Percentiles rank a stretch among this genome's conserved stretches.
phyloP scores from a whole-genome alignment of 1,140 invertebrate species.

The Aphaenogaster rudis region DNA sequence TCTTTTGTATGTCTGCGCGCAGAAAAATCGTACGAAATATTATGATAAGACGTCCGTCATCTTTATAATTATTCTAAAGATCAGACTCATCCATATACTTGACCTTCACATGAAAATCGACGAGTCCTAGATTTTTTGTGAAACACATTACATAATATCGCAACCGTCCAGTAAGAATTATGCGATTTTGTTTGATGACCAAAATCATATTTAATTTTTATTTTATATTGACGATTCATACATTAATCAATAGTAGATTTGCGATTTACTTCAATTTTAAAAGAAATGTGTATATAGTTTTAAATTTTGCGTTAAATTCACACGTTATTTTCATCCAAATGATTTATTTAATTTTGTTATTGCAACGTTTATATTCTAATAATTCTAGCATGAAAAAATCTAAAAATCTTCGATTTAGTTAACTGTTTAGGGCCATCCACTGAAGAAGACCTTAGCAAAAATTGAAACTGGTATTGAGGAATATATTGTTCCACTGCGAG shows the following conservation, averaged over 20 bases:
- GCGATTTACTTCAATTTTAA: background rate
- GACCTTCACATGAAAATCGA: constrained; percentile 51
- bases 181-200: no score
- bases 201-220: background rate
- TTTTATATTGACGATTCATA: background rate
- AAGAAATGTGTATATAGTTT: background rate
- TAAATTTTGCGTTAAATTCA: background rate
- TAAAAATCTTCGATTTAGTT: background rate
- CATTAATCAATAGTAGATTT: background rate
- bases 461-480: background rate
- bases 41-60: background rate
- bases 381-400: background rate
- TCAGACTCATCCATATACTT: background rate
- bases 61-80: background rate
- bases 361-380: background rate
- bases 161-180: background rate
- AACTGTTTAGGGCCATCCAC: background rate
- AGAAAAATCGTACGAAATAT: background rate
- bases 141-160: background rate
- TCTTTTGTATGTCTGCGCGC: background rate
- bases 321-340: background rate
- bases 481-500: background rate
- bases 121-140: background rate
- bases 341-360: background rate
- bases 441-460: background rate